Base-by-base conservation (phyloP, 1,140 invertebrate species). In the Pseudomyrmex concolor region DNA sequence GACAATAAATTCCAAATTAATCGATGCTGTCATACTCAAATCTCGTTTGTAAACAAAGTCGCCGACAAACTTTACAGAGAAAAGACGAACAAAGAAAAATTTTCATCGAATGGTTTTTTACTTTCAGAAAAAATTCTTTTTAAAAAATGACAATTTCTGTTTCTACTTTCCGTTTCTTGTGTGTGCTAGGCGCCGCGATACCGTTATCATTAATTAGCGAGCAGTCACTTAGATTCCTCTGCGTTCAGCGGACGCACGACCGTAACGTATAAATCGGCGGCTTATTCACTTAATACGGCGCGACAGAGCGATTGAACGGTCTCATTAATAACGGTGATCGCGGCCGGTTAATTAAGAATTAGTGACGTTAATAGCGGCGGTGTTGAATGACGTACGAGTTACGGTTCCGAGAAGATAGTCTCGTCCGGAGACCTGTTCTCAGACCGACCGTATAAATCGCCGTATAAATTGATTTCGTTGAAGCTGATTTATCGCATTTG, bases 311-410 rank as follows among this genome's bases (percentile, higher is more conserved):
- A 67, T 57, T 8, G 57, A 70, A 76, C 34, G 9, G 43, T 60
- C 45, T 7, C 54, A 85, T 85, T 84, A 66, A 83, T 62, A 84
- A 81, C 67, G n/a, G 34, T 25, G 34, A 68, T 62, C 25, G 63
- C 76, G 13, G 10, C 0, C 5, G 34, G 34, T 34, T 34, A 34
- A 34, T 34, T 34, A 34, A 34, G 8, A 25, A 57, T 70, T 55
- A 66, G 25, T 17, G 51, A 62, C 50, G 62, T 55, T 74, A 55
- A 55, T 19, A 63, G 3, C 50, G 17, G 10, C 25, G 45, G 34
- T 34, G 12, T 13, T 63, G 57, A 5, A 72, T 51, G 8, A 73
- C 5, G 17, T 82, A 25, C 19, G 25, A 72, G 34, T 34, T 34
- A 72, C 50, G 10, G 10, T 82, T 73, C 70, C n/a, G 45, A n/a